These are phyloP conservation scores for Leptosomus discolor DNA, from an alignment of 2,113 vertebrate genomes.

Conservation along the genomic window DNA sequence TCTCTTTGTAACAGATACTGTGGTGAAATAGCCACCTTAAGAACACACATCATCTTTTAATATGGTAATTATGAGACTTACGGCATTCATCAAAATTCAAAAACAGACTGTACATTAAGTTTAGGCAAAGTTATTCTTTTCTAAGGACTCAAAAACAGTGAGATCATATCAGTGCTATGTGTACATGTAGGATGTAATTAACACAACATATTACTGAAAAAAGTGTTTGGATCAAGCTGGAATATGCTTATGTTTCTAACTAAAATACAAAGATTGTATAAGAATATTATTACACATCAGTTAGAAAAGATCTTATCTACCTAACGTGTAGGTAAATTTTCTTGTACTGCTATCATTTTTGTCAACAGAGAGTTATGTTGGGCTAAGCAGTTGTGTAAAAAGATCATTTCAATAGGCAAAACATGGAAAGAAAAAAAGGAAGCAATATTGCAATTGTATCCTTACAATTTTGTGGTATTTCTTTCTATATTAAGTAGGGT, in stretches of 20 bases:
- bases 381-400: not conserved
- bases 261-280: not conserved
- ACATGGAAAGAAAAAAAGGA: not conserved
- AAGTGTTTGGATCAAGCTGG: not conserved
- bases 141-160: not conserved
- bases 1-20: not conserved
- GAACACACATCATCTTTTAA: not conserved
- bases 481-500: not conserved
- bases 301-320: not conserved
- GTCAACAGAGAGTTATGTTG: not conserved
- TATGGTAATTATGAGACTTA: not conserved
- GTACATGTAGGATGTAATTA: not conserved
- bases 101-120: not conserved
- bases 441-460: not conserved
- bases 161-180: not conserved
- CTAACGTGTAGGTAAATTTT: not conserved
- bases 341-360: not conserved
- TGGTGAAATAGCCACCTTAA: not conserved
- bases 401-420: not conserved
- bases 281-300: not conserved
- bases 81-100: not conserved
- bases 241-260: not conserved
- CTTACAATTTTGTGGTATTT: not conserved
- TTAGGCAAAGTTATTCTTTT: not conserved
- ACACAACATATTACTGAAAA: not conserved